phyloP scores from a whole-genome alignment of 2,113 vertebrate species.

The Hemichromis elongatus region DNA sequence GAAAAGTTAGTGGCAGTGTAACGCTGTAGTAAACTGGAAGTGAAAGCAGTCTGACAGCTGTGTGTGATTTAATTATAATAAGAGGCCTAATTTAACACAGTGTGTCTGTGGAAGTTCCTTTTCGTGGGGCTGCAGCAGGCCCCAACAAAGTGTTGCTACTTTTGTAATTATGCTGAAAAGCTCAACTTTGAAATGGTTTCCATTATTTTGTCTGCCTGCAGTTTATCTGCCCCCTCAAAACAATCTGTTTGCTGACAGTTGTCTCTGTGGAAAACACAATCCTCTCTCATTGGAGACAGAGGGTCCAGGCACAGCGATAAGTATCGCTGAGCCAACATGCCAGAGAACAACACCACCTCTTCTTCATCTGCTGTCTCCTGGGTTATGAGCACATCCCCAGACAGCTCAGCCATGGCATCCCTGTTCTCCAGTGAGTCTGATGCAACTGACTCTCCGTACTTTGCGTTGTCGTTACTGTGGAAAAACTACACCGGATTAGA shows the following conservation, averaged over 20 bases:
- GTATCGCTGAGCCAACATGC: neutral
- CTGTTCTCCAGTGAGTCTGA: neutral
- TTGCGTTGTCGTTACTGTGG: neutral
- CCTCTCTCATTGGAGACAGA: neutral
- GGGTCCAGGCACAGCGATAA: neutral
- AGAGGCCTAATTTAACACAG: neutral
- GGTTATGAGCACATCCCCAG: neutral
- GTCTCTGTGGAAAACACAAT: neutral
- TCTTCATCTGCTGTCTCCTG: neutral
- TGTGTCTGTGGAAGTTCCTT: neutral
- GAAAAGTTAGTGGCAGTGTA: neutral
- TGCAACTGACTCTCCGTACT: neutral
- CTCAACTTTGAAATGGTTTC: neutral
- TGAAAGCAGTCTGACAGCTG: conserved; percentile 15
- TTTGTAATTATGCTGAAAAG: neutral
- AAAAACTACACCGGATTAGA: neutral
- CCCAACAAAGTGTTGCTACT: neutral
- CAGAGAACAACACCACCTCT: neutral
- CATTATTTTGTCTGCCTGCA: neutral
- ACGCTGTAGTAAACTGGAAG: neutral
- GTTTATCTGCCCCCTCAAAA: neutral
- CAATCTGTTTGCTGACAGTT: neutral
- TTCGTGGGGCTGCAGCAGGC: neutral
- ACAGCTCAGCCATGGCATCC: neutral
- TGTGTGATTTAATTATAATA: conserved; percentile 11